phyloP scores from a whole-genome alignment of 2,888 invertebrate species.

The Frankliniella fusca region DNA sequence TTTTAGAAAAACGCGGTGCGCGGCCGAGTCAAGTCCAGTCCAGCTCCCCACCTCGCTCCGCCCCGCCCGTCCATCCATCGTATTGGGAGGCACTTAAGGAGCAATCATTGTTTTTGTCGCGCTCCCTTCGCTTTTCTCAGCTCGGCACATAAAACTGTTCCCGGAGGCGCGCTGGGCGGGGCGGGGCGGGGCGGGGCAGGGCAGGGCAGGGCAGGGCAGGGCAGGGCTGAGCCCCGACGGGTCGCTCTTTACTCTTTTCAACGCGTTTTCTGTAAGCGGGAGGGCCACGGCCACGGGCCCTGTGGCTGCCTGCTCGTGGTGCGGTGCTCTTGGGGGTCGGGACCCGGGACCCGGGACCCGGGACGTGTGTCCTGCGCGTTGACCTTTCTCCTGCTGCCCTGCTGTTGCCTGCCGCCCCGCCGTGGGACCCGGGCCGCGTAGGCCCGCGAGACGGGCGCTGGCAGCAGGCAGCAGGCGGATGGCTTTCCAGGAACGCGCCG shows the following conservation, averaged over 20 bases:
- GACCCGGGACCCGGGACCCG: too few relatives aligned
- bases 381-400: too few relatives aligned
- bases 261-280: too few relatives aligned
- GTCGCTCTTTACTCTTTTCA: neutral
- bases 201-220: neutral
- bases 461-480: neutral
- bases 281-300: too few relatives aligned
- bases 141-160: neutral
- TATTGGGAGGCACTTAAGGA: slow-evolving; percentile 1
- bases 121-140: neutral
- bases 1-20: too few relatives aligned
- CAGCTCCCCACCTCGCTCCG: too few relatives aligned
- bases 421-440: neutral
- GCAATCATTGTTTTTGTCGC: slow-evolving; percentile 10
- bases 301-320: too few relatives aligned
- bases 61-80: neutral
- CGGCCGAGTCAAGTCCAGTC: too few relatives aligned
- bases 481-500: neutral
- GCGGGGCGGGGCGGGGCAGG: neutral
- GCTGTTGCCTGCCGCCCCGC: neutral
- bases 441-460: neutral
- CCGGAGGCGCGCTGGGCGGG: neutral
- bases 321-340: too few relatives aligned
- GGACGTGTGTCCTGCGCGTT: too few relatives aligned
- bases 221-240: neutral